These are phyloP conservation scores for Rhynchonycteris naso DNA, from an alignment of 2,797 vertebrate genomes.

Conservation along the genomic window DNA sequence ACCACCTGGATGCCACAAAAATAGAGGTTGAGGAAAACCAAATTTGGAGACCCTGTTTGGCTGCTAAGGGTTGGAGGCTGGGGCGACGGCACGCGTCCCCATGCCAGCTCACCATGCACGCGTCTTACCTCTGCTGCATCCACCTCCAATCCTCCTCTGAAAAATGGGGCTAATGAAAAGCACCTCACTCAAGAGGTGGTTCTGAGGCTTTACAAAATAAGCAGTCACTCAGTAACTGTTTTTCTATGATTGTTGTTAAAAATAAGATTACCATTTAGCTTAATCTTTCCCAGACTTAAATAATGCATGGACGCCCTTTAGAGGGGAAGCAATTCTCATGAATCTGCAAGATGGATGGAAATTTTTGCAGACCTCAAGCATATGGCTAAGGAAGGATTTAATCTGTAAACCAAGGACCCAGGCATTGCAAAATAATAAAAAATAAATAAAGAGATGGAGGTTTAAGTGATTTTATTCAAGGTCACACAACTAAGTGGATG, in stretches of 20 bases:
- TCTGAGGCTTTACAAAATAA: background rate
- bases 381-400: background rate
- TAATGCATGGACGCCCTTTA: background rate
- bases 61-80: background rate
- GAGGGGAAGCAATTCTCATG: background rate
- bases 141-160: background rate
- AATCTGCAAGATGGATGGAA: background rate
- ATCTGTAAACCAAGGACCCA: background rate
- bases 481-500: background rate
- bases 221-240: background rate
- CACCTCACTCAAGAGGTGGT: background rate
- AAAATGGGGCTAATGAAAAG: background rate
- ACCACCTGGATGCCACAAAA: background rate
- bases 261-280: constrained; percentile 9
- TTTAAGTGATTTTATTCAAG: background rate
- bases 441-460: background rate
- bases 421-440: background rate
- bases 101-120: background rate
- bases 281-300: background rate
- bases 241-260: background rate
- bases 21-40: background rate
- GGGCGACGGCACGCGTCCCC: fast-evolving
- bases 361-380: background rate
- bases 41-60: background rate
- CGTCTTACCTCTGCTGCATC: background rate